These are phyloP conservation scores for Trimorus sp. DNA, from an alignment of 2,888 invertebrate species.

Conservation along the genomic window DNA sequence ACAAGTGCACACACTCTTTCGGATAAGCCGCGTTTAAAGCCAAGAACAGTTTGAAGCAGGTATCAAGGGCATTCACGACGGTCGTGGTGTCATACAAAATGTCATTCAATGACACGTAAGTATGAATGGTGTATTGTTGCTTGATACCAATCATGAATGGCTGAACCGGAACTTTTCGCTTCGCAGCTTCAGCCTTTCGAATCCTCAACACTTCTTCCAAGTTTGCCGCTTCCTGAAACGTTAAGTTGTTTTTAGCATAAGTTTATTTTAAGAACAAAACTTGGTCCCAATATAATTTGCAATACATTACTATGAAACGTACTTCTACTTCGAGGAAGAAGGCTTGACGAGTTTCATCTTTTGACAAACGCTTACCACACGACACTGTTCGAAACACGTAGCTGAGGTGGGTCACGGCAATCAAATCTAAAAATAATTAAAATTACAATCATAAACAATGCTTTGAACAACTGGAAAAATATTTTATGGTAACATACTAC, in stretches of 20 bases:
- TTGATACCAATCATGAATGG: slow-evolving; percentile 13
- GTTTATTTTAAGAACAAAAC: background rate
- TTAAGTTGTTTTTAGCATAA: background rate
- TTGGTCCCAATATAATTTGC: background rate
- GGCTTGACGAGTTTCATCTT: background rate
- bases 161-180: background rate
- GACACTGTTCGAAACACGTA: background rate
- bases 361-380: background rate
- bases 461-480: too few species aligned
- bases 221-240: background rate
- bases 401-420: background rate
- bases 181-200: background rate
- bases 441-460: too few species aligned
- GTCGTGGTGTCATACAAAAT: background rate
- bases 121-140: background rate
- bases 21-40: slow-evolving; percentile 39
- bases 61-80: slow-evolving; percentile 5
- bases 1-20: slow-evolving; percentile 6
- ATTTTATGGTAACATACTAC: too few species aligned
- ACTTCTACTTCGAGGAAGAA: slow-evolving; percentile 5
- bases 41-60: slow-evolving; percentile 38
- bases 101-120: slow-evolving; percentile 2
- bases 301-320: too few species aligned
- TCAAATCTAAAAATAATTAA: background rate
- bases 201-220: background rate